Percentiles rank a stretch among this genome's conserved stretches.
These are phyloP conservation scores for Diorhabda elongata DNA, from an alignment of 1,140 invertebrate species.

Conservation along the genomic window DNA sequence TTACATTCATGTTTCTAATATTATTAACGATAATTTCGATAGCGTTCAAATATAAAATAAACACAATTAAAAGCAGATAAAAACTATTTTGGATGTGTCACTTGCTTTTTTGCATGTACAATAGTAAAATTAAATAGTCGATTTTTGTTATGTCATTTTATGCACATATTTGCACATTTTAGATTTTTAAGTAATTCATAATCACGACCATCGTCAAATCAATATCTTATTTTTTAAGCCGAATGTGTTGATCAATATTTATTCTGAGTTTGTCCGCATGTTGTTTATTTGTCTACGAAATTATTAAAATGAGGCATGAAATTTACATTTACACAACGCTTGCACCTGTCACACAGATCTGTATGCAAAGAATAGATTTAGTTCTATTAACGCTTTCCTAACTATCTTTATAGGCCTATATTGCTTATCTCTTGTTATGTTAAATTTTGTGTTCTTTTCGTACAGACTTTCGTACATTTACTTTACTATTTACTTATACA, in stretches of 20 bases:
- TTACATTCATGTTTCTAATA: too few relatives aligned
- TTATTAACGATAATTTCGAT: too few relatives aligned
- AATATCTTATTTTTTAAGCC: neutral
- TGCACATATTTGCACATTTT: neutral
- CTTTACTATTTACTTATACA: too few relatives aligned
- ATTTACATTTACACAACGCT: slow-evolving; percentile 27
- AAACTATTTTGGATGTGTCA: too few relatives aligned
- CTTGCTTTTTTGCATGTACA: too few relatives aligned
- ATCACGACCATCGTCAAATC: slow-evolving; percentile 7
- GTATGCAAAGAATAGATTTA: slow-evolving; percentile 38
- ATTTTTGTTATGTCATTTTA: neutral
- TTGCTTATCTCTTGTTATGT: slow-evolving; percentile 1
- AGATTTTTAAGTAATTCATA: neutral
- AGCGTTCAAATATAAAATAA: too few relatives aligned
- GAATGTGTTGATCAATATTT: too few relatives aligned
- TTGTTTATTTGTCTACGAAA: slow-evolving; percentile 18
- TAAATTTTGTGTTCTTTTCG: slow-evolving; percentile 31
- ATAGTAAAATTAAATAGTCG: neutral
- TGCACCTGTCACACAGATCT: slow-evolving; percentile 32
- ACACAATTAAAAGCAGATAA: too few relatives aligned
- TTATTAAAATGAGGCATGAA: slow-evolving; percentile 45
- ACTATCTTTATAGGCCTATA: slow-evolving; percentile 10
- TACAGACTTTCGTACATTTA: slow-evolving; percentile 24
- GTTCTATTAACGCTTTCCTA: slow-evolving; percentile 1
- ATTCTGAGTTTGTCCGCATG: slow-evolving; percentile 23